Base-by-base conservation (phyloP, 2,888 invertebrate species). In the Yponomeuta cagnagella region DNA sequence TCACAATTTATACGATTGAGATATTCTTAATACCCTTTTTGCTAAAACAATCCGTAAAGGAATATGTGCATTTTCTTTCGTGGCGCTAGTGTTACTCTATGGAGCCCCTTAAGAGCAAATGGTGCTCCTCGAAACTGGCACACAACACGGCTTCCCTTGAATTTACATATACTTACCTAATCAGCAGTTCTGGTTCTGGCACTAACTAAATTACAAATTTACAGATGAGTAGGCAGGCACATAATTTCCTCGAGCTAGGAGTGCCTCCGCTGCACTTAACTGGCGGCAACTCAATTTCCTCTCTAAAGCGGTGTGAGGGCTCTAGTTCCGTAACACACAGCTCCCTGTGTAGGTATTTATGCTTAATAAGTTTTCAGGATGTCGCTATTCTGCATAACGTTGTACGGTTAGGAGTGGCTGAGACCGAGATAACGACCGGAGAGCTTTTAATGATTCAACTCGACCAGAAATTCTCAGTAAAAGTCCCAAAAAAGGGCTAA, bases 271-370 rank as follows among this genome's bases (percentile, higher is more conserved):
- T 58, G 52, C 52, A 58, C 68, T 68, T 43, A 43, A 79, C 77
- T 77, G 74, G 76, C 76, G 76, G 76, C 77, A 82, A 83, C 80
- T 83, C 81, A 84, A 85, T 85, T 86, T 86, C 85, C 85, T 79
- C 76, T 77, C 77, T 33, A 33, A 10, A 65, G n/a, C 65, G 65
- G 30, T 9, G 3, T 6, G 31, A 31, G 65, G 65, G 65, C 12
- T 58, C 52, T 58, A 58, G 52, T 58, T 58, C 52, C 52, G 52
- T 12, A 58, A 58, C 52, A 58, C 15, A 15, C 4, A 58, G 52
- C 52, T 58, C 52, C 15, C 52, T 58, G 52, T 58, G 8, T 58
- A 58, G 23, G 23, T 23, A 23, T 23, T 23, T 12, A 58, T 58
- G 52, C 52, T 15, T 15, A 58, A 58, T 58, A 58, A 12, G 15